phyloP scores from a whole-genome alignment of 2,113 vertebrate genomes.

The Cairina moschata region DNA sequence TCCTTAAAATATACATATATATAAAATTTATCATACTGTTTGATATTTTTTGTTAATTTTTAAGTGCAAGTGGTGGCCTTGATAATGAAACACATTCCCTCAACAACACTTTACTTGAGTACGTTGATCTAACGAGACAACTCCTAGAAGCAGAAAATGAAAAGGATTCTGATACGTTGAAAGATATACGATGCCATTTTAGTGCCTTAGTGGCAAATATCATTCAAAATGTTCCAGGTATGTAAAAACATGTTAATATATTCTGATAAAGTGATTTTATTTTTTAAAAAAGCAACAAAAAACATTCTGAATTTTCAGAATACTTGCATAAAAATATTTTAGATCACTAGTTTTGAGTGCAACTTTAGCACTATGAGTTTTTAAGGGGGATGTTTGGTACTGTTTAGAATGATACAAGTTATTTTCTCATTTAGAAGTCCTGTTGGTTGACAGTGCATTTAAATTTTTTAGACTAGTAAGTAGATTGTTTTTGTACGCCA shows the following conservation, averaged over 20 bases:
- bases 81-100: conserved; percentile 97
- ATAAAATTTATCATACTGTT: background rate
- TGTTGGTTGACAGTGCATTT: background rate
- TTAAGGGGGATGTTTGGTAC: background rate
- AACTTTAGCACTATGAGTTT: background rate
- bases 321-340: background rate
- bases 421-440: background rate
- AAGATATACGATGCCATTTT: conserved; percentile 98
- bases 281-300: background rate
- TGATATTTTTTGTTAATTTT: conserved; percentile 3
- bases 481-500: background rate
- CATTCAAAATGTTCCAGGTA: conserved; percentile 99
- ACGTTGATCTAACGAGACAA: conserved; percentile 96
- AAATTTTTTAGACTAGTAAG: background rate
- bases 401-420: background rate
- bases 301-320: background rate
- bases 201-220: conserved; percentile 99
- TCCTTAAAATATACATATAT: background rate
- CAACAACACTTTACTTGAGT: conserved; percentile 94
- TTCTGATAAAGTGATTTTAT: background rate
- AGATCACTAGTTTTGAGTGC: background rate
- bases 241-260: background rate
- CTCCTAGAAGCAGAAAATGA: conserved; percentile 98
- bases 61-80: conserved; percentile 94
- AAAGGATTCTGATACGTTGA: conserved; percentile 96